Evolutionary conservation across 2,797 vertebrate genomes (phyloP).

Genomic region (Macroramphosus scolopax): DNA sequence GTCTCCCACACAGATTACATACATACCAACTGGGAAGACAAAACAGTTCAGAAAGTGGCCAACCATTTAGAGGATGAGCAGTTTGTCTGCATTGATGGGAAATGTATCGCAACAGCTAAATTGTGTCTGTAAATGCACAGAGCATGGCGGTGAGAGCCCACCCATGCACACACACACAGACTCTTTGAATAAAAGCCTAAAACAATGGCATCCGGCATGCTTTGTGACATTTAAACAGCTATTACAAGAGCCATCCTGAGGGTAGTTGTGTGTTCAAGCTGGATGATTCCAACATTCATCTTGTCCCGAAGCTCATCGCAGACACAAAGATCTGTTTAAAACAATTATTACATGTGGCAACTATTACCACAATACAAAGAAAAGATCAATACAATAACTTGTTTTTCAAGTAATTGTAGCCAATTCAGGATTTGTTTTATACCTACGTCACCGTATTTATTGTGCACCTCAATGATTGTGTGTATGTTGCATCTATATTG

Average conservation of each 20-base stretch:
- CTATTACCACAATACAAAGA: no score
- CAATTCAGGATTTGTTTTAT: no score
- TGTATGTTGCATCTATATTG: no score
- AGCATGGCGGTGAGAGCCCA: conserved; percentile 7
- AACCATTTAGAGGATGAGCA: conserved; percentile 30
- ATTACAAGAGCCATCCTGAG: no score
- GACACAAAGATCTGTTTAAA: no score
- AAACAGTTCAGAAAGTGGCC: conserved; percentile 21
- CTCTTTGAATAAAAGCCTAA: conserved; percentile 17
- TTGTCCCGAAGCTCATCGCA: not conserved
- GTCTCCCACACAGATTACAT: conserved; percentile 25
- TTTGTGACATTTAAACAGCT: no score
- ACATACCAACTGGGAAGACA: conserved; percentile 32
- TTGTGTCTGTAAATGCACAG: conserved; percentile 28
- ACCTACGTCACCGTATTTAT: not conserved
- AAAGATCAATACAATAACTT: no score
- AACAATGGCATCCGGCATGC: no score
- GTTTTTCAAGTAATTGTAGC: no score
- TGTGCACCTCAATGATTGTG: no score
- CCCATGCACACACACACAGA: conserved; percentile 24
- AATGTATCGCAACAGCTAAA: conserved; percentile 42
- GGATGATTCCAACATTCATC: not conserved
- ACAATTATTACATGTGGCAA: no score
- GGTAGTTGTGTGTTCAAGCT: no score
- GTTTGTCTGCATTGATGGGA: conserved; percentile 25